Base-by-base conservation (phyloP, 2,113 vertebrate species). In the Platysternon megacephalum region DNA sequence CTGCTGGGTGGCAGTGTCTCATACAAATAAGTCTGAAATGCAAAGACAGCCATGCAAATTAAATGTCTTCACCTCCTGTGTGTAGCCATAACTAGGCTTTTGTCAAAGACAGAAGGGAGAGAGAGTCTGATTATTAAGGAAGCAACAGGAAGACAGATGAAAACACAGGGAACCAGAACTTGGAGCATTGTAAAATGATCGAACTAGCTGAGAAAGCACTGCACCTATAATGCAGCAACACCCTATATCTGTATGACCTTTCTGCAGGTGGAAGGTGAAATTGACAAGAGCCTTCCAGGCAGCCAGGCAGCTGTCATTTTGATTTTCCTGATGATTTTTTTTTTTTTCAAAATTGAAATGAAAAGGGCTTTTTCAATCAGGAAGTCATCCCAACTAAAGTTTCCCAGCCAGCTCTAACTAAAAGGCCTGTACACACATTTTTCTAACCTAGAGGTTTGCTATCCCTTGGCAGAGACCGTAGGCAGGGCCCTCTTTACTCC, bases 11-110 rank as follows among this genome's bases (percentile, higher is more conserved):
- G 91, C 94, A 91, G 85, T 0, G 84, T 94, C 96, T 97, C 92
- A 96, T 91, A 96, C 95, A 97, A 95, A 97, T 93, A 82, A 94
- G 92, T 82, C 0, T 84, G 84, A 96, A 81, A 85, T 76, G 87
- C 89, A 95, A 93, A 91, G 85, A 85, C 87, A 97, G 94, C 89
- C 92, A 42, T 86, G 95, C 95, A 95, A 74, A 89, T 13, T 58
- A 58, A 93, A 94, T 83, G 91, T 51, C 92, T 95, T 88, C 85
- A 51, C 87, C 82, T 85, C 74, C 82, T 68, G 6, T 28, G 79
- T 92, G 95, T 94, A 96, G 93, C 92, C 96, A 94, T 93, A 80
- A 0, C 0, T 0, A 84, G 94, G 80, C 81, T 89, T 52, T 14
- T 35, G 80, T 53, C 85, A 42, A 44, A 78, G n/a, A 86, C 83